Base-by-base conservation (phyloP, 2,797 vertebrate species). In the Petrocephalus schoutedeni region DNA sequence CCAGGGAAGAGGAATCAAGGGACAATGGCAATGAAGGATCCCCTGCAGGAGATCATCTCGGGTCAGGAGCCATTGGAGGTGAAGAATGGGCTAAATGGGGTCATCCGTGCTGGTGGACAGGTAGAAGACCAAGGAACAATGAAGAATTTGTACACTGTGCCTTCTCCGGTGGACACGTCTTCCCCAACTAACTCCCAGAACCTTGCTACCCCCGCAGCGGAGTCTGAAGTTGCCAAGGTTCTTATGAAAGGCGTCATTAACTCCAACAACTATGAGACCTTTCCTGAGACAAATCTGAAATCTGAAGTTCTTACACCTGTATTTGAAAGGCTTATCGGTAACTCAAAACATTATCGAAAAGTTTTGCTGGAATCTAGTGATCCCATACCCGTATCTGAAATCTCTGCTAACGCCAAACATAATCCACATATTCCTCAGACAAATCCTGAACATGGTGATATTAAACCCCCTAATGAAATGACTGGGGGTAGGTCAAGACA, bases 1-100 rank as follows among this genome's bases (percentile, higher is more conserved):
- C 90, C 94, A 8, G 95, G 96, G 90, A 93, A 96, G 91, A 92
- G 94, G 83, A 92, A 94, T 89, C 94, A 95, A 89, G 95, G 96
- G 91, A 94, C 96, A 89, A 92, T 96, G 89, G 96, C 96, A 57
- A 93, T 95, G 88, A 94, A 96, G 49, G 95, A 96, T 91, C 93
- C 92, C 82, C 94, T 96, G 88, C 93, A 96, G 88, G 96, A 97
- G 85, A 93, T 96, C 67, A 93, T 90, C 90, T 90, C 93, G 86
- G 93, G 92, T 53, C 91, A 90, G 85, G 93, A 90, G 21, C 92
- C 90, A 1, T 90, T 92, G 36, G 90, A 93, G 23, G 91, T 87
- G 83, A 94, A 92, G 82, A 92, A 95, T 19, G 96, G 96, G 91
- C 95, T 95, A 71, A 95, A 97, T 88, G 96, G 97, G 16, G 95